These are phyloP conservation scores for Typhlichthys eigenmanni DNA, from an alignment of 2,797 vertebrate species.

Conservation along the genomic window DNA sequence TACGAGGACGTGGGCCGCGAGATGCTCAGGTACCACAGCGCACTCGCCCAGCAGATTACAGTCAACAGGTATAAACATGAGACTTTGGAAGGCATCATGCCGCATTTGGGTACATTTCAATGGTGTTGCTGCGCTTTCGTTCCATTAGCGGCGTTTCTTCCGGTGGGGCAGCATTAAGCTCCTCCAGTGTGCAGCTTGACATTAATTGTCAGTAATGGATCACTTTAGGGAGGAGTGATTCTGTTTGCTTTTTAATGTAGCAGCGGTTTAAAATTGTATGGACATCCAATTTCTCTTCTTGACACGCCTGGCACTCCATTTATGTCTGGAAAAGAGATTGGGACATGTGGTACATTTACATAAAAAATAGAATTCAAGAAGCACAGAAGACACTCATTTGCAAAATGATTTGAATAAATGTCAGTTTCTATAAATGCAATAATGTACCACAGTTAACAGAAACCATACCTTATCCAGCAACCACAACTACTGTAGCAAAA, in stretches of 20 bases:
- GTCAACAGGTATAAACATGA: constrained; percentile 96
- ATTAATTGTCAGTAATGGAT: constrained; percentile 73
- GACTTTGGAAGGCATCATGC: constrained; percentile 97
- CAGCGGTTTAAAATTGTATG: constrained; percentile 39
- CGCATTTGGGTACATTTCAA: constrained; percentile 77
- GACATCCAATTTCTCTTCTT: constrained; percentile 50
- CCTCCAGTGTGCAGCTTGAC: constrained; percentile 72
- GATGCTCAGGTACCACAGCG: constrained; percentile 94
- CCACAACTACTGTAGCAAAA: no score
- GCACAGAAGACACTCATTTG: constrained; percentile 25
- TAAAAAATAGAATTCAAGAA: constrained; percentile 13
- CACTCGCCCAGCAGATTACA: constrained; percentile 96
- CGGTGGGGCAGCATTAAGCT: constrained; percentile 82
- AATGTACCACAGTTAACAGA: constrained; percentile 16
- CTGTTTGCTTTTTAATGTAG: constrained; percentile 53
- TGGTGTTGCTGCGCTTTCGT: constrained; percentile 72
- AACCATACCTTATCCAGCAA: neutral
- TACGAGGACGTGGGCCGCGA: constrained; percentile 92
- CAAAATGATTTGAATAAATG: constrained; percentile 19
- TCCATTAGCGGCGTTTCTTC: constrained; percentile 70
- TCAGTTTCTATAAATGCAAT: constrained; percentile 17
- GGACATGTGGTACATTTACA: constrained; percentile 22
- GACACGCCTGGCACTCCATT: constrained; percentile 60
- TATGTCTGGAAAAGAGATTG: constrained; percentile 73
- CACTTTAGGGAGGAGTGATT: constrained; percentile 65